Conservation (phyloP, 2,888 invertebrate species). For the Panopea generosa region DNA sequence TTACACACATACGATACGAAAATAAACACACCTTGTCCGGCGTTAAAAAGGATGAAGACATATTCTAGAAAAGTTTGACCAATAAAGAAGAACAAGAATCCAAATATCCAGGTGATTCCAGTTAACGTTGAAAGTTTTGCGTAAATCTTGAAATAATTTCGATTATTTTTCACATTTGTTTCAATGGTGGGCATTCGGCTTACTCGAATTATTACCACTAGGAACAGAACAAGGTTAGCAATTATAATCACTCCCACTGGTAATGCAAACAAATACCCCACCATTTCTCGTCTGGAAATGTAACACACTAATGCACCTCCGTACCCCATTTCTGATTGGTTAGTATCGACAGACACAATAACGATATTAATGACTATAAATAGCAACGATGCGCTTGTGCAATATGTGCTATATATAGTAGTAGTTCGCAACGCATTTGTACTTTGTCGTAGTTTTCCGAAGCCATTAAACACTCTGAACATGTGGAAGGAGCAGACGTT, state of each 20-base stretch:
- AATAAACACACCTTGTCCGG: slow-evolving; percentile 49
- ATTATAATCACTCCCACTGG: slow-evolving; percentile 32
- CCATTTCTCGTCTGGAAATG: slow-evolving; percentile 34
- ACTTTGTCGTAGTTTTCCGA: not conserved
- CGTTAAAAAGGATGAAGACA: slow-evolving; percentile 47
- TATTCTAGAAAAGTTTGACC: slow-evolving; percentile 31
- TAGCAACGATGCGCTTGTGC: slow-evolving; percentile 10
- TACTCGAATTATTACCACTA: slow-evolving; percentile 33
- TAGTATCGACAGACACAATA: not conserved
- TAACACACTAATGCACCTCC: slow-evolving; percentile 42
- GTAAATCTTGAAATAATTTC: slow-evolving; percentile 46
- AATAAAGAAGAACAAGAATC: slow-evolving; percentile 36
- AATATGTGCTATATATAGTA: slow-evolving; percentile 30
- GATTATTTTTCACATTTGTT: slow-evolving; percentile 12
- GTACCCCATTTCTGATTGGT: slow-evolving; percentile 35
- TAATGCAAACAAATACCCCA: slow-evolving; percentile 40
- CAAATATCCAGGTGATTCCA: slow-evolving; percentile 52
- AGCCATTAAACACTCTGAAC: slow-evolving; percentile 29
- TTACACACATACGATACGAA: slow-evolving; percentile 55
- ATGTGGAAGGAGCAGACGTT: slow-evolving; percentile 56
- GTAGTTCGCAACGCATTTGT: not conserved
- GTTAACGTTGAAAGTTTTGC: slow-evolving; percentile 50
- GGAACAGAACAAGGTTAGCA: slow-evolving; percentile 30
- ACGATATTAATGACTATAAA: slow-evolving; percentile 36
- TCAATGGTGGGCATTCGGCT: slow-evolving; percentile 26